These are phyloP conservation scores for Lytechinus variegatus DNA, from an alignment of 35 echinoderm and acorn worm species.

Conservation along the genomic window DNA sequence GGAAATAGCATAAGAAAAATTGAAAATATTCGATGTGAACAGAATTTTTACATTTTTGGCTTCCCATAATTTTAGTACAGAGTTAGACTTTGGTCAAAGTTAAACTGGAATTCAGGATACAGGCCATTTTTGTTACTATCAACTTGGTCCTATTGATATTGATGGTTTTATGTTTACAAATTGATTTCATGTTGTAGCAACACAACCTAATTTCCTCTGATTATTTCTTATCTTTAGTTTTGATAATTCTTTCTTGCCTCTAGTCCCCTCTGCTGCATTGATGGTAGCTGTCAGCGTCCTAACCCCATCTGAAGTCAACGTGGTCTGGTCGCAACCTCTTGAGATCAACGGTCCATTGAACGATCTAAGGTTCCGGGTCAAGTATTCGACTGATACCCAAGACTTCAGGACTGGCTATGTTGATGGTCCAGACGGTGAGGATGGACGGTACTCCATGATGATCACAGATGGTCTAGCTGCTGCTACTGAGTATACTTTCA, in stretches of 20 bases:
- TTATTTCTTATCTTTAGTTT: too few species aligned
- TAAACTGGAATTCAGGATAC: too few species aligned
- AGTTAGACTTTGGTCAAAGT: too few species aligned
- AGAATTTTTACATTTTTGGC: too few species aligned
- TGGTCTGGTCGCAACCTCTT: constrained; percentile 66
- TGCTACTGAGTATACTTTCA: constrained; percentile 45
- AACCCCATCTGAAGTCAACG: constrained; percentile 27
- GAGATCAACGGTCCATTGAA: constrained; percentile 60
- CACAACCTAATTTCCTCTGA: too few species aligned
- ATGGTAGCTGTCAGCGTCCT: constrained; percentile 54
- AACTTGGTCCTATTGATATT: too few species aligned
- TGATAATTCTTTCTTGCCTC: not conserved
- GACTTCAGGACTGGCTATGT: not conserved
- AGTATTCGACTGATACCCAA: not conserved
- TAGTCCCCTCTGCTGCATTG: constrained; percentile 74
- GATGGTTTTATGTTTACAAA: too few species aligned
- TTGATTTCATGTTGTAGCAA: too few species aligned
- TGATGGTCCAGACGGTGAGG: not conserved
- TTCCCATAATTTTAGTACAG: too few species aligned
- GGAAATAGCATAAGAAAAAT: too few species aligned
- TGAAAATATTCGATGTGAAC: too few species aligned
- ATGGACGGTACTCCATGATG: not conserved
- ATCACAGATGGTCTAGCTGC: constrained; percentile 7
- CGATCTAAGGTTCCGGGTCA: constrained; percentile 51
- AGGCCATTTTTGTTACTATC: too few species aligned